Base-by-base conservation (phyloP, 2,113 vertebrate species). In the Oriolus oriolus region DNA sequence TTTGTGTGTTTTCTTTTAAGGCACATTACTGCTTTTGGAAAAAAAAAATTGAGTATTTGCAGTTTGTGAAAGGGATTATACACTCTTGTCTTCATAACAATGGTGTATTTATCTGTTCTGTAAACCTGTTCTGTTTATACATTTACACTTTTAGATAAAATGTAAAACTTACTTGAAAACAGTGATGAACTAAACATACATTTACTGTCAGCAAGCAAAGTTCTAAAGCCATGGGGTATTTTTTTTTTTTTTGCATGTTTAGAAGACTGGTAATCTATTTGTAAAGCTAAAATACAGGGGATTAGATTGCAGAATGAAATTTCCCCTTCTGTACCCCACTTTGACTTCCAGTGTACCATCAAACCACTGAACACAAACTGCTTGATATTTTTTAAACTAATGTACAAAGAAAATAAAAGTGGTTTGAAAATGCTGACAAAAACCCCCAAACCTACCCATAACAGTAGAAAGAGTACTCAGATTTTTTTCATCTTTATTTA, bases 401-500 rank as follows among this genome's bases (percentile, higher is more conserved):
- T 69, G 33, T 80, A 42, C 31, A 59, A 70, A 16, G 14, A 76
- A 83, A 64, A 19, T n/a, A 85, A 75, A 89, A 93, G 47, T 31
- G 2, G 4, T 68, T 84, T 75, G 28, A 80, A 53, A 85, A 64
- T 56, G 37, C 12, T 63, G 52, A 44, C 10, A 50, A 71, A 84
- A 45, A 2, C 4, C 0, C 0, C 7, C 12, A 65, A 71, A 45
- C 3, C 13, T 6, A n/a, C 11, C 2, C 8, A 14, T 10, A 81
- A 57, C 7, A 52, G 7, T 49, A 70, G 30, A 79, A 87, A 57
- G 20, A 76, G 23, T 35, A 65, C 35, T 68, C 15, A 35, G 10
- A 13, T 65, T 89, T 94, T 89, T 94, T 44, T 95, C 19, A 65
- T 69, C 21, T 57, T 91, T n/a, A 16, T 89, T 86, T 93, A 69